These are phyloP conservation scores for Enteromius treurensis DNA, from an alignment of 2,797 vertebrate genomes.

Conservation along the genomic window DNA sequence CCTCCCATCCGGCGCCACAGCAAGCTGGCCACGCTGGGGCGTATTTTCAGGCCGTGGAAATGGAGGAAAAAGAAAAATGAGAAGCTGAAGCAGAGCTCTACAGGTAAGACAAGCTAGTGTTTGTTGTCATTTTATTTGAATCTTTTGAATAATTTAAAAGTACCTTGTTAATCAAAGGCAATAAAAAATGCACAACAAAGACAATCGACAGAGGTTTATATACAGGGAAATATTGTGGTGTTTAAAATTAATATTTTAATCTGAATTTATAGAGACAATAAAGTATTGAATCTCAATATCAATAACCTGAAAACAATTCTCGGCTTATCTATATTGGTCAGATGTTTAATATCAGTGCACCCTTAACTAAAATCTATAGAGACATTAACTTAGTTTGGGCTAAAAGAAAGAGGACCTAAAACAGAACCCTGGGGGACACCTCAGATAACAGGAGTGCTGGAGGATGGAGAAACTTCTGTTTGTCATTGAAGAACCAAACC, in stretches of 20 bases:
- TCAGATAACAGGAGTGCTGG: not conserved
- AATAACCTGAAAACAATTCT: not conserved
- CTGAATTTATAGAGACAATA: not conserved
- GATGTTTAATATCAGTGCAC: not conserved
- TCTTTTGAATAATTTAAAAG: not conserved
- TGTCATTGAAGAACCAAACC: slow-evolving; percentile 17
- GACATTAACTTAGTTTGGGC: not conserved
- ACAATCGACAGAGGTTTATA: not conserved
- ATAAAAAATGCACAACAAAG: not conserved
- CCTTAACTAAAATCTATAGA: not conserved
- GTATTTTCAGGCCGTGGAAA: slow-evolving; percentile 98
- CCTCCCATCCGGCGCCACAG: slow-evolving; percentile 93
- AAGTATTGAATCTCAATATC: not conserved
- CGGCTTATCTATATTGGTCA: not conserved
- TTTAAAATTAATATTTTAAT: not conserved
- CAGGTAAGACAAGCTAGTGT: slow-evolving; percentile 67
- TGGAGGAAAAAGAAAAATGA: slow-evolving; percentile 99
- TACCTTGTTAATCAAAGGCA: not conserved
- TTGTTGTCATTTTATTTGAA: not conserved
- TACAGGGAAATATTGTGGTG: not conserved
- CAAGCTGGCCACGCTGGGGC: slow-evolving; percentile 93
- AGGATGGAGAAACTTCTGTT: slow-evolving; percentile 18
- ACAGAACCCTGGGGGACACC: not conserved
- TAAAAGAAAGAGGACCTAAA: not conserved
- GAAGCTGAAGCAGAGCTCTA: slow-evolving; percentile 88